Evolutionary conservation across 2,797 vertebrate genomes (phyloP).

Genomic region (Phaenicophaeus curvirostris): DNA sequence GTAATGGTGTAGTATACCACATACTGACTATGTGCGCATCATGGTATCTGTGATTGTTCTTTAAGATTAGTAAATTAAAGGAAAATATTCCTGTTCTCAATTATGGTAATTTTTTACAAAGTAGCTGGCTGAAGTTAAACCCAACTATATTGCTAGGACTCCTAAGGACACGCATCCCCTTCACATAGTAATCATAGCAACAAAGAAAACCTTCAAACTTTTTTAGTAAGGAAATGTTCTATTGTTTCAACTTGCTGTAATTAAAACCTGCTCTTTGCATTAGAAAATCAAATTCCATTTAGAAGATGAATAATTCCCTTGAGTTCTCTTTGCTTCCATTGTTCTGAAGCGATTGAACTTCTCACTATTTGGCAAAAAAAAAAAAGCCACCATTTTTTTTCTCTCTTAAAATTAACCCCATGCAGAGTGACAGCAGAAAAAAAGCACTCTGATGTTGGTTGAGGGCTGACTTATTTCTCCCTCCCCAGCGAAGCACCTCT

Average conservation of each 20-base stretch:
- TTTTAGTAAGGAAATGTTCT: constrained; percentile 33
- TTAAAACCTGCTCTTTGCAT: constrained; percentile 37
- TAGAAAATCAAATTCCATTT: constrained; percentile 41
- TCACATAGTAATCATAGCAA: background rate
- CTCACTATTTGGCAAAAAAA: background rate
- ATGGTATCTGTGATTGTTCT: background rate
- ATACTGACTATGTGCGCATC: background rate
- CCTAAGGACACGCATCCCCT: background rate
- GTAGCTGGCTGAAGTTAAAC: background rate
- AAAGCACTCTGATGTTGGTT: background rate
- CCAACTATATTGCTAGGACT: background rate
- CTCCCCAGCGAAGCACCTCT: background rate
- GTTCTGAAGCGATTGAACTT: background rate
- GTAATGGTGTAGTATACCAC: accelerated
- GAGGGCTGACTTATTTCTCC: background rate
- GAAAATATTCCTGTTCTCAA: background rate
- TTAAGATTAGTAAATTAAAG: background rate
- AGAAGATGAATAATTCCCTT: background rate
- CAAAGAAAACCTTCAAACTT: background rate
- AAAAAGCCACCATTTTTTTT: background rate
- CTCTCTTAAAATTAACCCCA: background rate
- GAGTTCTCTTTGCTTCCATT: background rate
- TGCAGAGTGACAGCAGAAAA: background rate
- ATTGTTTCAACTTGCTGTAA: constrained; percentile 40
- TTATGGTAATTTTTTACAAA: background rate